Percentiles rank a stretch among this genome's conserved stretches.
Conservation (phyloP, 2,888 invertebrate species). For the Thera britannica region DNA sequence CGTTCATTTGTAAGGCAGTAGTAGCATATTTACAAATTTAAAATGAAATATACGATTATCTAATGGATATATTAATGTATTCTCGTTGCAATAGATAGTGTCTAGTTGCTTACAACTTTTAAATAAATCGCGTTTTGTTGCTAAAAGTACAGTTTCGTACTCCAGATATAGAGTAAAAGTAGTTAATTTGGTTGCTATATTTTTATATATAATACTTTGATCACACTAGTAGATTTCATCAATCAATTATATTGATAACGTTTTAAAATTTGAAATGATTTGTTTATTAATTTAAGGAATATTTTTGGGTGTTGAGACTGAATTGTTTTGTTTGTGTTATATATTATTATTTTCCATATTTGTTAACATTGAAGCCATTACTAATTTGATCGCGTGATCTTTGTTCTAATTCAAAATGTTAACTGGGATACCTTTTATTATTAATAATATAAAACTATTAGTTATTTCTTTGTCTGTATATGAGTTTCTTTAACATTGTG, state of each 20-base stretch:
- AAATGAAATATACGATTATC: conserved; percentile 42
- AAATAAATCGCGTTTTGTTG: conserved; percentile 54
- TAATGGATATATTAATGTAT: conserved; percentile 57
- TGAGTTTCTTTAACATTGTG: conserved; percentile 78
- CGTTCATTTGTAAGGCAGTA: conserved; percentile 38
- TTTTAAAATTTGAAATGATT: conserved; percentile 41
- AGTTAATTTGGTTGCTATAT: conserved; percentile 68
- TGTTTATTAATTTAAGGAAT: conserved; percentile 59
- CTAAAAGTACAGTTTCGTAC: conserved; percentile 49
- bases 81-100: conserved; percentile 72
- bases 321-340: conserved; percentile 84
- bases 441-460: conserved; percentile 59
- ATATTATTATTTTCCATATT: conserved; percentile 76
- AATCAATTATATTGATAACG: conserved; percentile 14
- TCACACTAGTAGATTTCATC: conserved; percentile 28
- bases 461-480: conserved; percentile 83
- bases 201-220: conserved; percentile 62
- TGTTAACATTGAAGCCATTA: conserved; percentile 62
- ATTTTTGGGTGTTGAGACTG: conserved; percentile 83
- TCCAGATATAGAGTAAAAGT: conserved; percentile 57
- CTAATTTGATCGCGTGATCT: conserved; percentile 55
- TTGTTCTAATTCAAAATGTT: conserved; percentile 55
- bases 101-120: conserved; percentile 74
- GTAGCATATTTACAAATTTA: conserved; percentile 36
- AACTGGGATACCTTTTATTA: conserved; percentile 62